Percentiles rank a stretch among this genome's conserved stretches.
These are phyloP conservation scores for Solea senegalensis DNA, from an alignment of 2,113 vertebrate species.

Conservation along the genomic window DNA sequence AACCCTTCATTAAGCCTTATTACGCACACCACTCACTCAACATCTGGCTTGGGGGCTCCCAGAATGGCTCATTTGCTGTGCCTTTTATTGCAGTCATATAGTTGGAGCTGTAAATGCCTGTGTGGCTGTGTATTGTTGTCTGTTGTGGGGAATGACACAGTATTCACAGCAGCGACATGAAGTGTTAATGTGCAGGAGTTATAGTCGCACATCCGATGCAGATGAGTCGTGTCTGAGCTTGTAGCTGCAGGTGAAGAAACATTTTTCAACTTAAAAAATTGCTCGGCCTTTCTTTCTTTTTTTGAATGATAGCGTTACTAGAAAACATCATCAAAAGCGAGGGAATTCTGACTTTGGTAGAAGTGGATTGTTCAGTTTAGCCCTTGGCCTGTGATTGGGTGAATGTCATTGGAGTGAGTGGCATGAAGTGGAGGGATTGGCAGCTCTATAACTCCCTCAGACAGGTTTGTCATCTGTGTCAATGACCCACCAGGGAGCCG, in stretches of 20 bases:
- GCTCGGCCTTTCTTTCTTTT: not conserved
- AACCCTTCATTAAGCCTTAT: constrained; percentile 82
- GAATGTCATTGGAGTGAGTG: constrained; percentile 53
- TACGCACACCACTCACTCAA: constrained; percentile 75
- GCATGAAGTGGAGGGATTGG: constrained; percentile 61
- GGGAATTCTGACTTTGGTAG: constrained; percentile 37
- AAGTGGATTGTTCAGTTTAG: constrained; percentile 49
- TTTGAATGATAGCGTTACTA: constrained; percentile 48
- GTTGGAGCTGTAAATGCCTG: constrained; percentile 83
- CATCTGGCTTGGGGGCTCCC: constrained; percentile 78
- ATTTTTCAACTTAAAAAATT: not conserved
- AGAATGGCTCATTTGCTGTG: constrained; percentile 80
- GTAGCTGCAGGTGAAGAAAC: not conserved
- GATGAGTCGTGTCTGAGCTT: constrained; percentile 20
- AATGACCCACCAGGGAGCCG: constrained; percentile 74
- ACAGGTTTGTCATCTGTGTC: constrained; percentile 80
- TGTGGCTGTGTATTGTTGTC: constrained; percentile 78
- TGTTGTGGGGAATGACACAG: constrained; percentile 51
- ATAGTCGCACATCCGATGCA: constrained; percentile 16
- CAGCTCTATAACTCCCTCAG: constrained; percentile 76
- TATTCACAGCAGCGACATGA: constrained; percentile 43
- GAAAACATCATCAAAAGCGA: constrained; percentile 19
- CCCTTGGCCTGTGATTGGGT: constrained; percentile 60
- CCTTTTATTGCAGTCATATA: constrained; percentile 85
- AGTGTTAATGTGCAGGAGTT: constrained; percentile 47